phyloP scores from a whole-genome alignment of 2,797 vertebrate species.

The Alectoris magna region DNA sequence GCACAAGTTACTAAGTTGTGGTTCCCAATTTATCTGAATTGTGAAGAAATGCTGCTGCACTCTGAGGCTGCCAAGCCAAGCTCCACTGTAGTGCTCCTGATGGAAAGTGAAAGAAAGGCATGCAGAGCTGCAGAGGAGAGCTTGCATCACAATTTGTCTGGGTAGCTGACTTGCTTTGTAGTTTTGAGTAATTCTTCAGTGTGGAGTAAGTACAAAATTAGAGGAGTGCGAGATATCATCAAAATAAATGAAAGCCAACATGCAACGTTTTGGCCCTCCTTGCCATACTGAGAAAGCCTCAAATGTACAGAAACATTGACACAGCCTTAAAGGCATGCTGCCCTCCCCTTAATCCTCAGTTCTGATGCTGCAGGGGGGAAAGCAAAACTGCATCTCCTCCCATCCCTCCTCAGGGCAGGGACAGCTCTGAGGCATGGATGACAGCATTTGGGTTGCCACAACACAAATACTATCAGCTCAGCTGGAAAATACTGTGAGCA shows the following conservation, averaged over 20 bases:
- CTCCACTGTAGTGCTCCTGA: neutral
- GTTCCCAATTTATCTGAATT: neutral
- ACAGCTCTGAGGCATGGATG: neutral
- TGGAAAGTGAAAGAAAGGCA: neutral
- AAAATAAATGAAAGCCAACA: neutral
- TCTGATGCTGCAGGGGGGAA: neutral
- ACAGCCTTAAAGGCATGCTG: neutral
- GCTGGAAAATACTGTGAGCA: neutral
- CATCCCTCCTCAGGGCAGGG: neutral
- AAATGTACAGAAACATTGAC: neutral
- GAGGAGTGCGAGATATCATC: neutral
- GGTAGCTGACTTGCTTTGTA: neutral
- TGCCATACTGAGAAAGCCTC: neutral
- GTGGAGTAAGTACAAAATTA: neutral
- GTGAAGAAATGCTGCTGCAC: neutral
- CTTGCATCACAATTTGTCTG: rapidly evolving
- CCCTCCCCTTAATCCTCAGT: neutral
- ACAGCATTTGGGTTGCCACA: neutral
- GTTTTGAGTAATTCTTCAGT: neutral
- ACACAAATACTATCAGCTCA: neutral
- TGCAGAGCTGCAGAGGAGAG: neutral
- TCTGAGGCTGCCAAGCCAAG: neutral
- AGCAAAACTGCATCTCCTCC: neutral
- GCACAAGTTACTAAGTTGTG: neutral
- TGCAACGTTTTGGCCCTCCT: neutral